phyloP scores from a whole-genome alignment of 2,797 vertebrate species.

The Macropus fuliginosus region DNA sequence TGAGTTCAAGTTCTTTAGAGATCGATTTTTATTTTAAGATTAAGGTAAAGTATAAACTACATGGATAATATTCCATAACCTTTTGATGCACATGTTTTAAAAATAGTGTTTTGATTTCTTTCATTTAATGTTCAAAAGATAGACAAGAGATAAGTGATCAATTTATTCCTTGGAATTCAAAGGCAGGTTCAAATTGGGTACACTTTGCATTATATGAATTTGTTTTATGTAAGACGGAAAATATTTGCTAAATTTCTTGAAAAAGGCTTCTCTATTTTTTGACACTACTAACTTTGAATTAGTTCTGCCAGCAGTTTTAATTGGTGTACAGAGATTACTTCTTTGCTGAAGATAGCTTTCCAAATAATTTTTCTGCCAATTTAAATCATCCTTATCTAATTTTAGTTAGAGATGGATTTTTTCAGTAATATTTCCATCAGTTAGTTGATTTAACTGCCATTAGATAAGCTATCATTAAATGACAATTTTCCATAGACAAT shows the following conservation, averaged over 20 bases:
- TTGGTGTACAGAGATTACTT: slow-evolving; percentile 49
- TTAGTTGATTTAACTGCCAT: slow-evolving; percentile 55
- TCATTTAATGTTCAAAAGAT: slow-evolving; percentile 23
- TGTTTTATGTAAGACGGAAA: not conserved
- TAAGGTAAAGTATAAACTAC: slow-evolving; percentile 51
- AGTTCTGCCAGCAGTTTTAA: slow-evolving; percentile 50
- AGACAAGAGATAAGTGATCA: not conserved
- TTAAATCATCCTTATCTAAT: slow-evolving; percentile 29
- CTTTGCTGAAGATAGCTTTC: slow-evolving; percentile 44
- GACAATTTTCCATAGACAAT: slow-evolving; percentile 24
- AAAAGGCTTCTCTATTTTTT: slow-evolving; percentile 26
- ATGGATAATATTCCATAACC: slow-evolving; percentile 39
- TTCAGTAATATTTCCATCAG: slow-evolving; percentile 50
- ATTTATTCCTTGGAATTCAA: slow-evolving; percentile 27
- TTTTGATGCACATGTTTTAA: slow-evolving; percentile 20
- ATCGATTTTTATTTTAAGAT: slow-evolving; percentile 16
- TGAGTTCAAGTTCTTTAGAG: slow-evolving; percentile 53
- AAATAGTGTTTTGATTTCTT: slow-evolving; percentile 13
- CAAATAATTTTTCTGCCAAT: slow-evolving; percentile 44
- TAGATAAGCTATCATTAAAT: slow-evolving; percentile 41
- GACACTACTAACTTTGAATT: slow-evolving; percentile 53
- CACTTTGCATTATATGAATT: slow-evolving; percentile 25
- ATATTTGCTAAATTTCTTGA: slow-evolving; percentile 36
- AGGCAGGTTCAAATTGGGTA: slow-evolving; percentile 19
- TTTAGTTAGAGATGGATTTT: slow-evolving; percentile 32